Evolutionary conservation across 64 coral and sea anemone species (phyloP), one percentile per base, ranked within the genome.

Genomic region (Anthopleura sola): DNA sequence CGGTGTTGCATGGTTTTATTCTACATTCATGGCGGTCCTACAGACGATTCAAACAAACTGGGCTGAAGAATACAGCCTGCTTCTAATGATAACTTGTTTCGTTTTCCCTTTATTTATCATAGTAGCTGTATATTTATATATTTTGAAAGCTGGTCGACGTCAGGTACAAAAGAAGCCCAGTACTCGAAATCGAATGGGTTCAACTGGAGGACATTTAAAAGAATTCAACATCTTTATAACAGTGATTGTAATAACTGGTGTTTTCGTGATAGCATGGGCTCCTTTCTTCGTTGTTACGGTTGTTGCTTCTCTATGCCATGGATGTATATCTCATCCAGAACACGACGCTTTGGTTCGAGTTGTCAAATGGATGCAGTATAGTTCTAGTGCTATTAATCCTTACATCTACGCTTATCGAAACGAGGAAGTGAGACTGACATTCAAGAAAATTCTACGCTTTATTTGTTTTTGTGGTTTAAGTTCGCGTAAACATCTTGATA

Each of bases 321-420:
- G 38, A 5, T 90, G 83, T 71, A 71, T 71, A 16, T 58, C 39
- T 46, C 9, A 66, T 11, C 21, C 19, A 20, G 49, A 46, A 26
- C 48, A 81, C 2, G 66, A 36, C 2, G 87, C 57, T 60, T 68
- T 97, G 2, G 78, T 97, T 12, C 68, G 84, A 9, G 81, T 86
- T 56, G 49, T 89, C 0, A 97, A 97, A 49, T 97, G 91, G 82
- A 87, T 97, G 81, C 94, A 97, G 17, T 97, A 97, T 79, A 86
- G 74, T 10, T 80, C 74, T 13, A 91, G 89, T 28, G 75, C 83
- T 82, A 55, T 91, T 36, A 91, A 91, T 13, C 89, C 89, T 34
- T 91, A 91, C 15, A 91, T 91, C 34, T 91, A 91, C 47, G 89
- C 89, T 0, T 91, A 91, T 36, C 57, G 89, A 49, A 86, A 91